A percentile compares a stretch with the other conserved stretches of the same genome.
These are phyloP conservation scores for Ambastaia sidthimunki DNA, from an alignment of 2,797 vertebrate genomes.

Conservation along the genomic window DNA sequence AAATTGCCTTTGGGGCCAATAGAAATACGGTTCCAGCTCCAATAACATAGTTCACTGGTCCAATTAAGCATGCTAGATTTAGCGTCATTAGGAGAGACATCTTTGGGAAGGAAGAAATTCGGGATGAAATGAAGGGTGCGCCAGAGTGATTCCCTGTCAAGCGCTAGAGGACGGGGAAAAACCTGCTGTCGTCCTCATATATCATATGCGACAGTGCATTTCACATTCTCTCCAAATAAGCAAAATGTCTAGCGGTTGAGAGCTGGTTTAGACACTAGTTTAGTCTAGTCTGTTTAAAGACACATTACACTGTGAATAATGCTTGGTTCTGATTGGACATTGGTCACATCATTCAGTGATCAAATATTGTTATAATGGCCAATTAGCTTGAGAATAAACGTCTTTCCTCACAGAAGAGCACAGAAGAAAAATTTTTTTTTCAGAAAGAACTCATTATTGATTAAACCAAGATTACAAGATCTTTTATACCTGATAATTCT, in stretches of 20 bases:
- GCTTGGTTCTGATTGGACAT: too few relatives aligned
- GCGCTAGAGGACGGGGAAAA: conserved; percentile 21
- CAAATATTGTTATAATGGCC: not conserved
- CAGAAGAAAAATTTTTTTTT: too few relatives aligned
- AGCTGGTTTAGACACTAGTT: not conserved
- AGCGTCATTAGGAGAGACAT: conserved; percentile 79
- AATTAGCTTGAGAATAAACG: not conserved
- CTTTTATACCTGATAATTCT: too few relatives aligned
- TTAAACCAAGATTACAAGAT: too few relatives aligned
- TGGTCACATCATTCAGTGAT: too few relatives aligned
- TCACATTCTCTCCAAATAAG: conserved; percentile 30
- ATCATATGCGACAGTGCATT: conserved; percentile 20
- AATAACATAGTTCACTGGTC: conserved; percentile 85
- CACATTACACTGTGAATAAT: not conserved
- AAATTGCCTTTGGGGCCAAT: conserved; percentile 69
- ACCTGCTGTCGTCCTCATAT: conserved; percentile 22
- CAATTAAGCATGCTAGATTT: conserved; percentile 86
- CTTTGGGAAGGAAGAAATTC: conserved; percentile 74
- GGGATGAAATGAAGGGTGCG: conserved; percentile 77
- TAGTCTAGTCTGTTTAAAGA: not conserved
- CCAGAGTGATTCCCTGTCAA: conserved; percentile 50
- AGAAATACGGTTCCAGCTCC: conserved; percentile 71
- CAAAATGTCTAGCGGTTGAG: not conserved
- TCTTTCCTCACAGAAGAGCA: not conserved
- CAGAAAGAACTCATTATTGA: too few relatives aligned